Conservation (phyloP, 2,797 vertebrate species). For the Yasuhikotakia modesta region DNA sequence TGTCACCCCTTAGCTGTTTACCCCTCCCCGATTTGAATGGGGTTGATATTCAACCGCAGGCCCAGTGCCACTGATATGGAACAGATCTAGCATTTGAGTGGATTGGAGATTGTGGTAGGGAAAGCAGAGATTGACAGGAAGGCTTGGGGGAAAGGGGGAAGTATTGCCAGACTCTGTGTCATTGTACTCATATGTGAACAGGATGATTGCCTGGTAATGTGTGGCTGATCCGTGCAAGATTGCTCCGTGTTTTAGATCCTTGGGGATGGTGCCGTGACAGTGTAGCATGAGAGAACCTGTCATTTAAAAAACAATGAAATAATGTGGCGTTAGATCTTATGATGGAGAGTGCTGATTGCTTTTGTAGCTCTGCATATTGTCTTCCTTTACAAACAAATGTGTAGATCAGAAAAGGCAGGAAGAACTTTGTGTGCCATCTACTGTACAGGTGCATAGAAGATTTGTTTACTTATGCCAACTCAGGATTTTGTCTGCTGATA, state of each 20-base stretch:
- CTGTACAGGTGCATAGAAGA: background rate
- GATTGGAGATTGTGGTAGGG: constrained; percentile 56
- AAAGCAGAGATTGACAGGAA: constrained; percentile 56
- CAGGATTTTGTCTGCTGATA: background rate
- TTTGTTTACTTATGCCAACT: background rate
- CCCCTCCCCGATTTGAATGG: constrained; percentile 82
- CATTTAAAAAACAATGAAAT: constrained; percentile 56
- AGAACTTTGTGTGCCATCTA: background rate
- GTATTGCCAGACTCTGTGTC: constrained; percentile 70
- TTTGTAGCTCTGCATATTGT: constrained; percentile 25
- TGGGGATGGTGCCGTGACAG: constrained; percentile 53
- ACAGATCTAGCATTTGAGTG: constrained; percentile 75
- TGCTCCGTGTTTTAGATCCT: constrained; percentile 59
- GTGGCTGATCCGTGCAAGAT: constrained; percentile 70
- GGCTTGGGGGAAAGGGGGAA: constrained; percentile 45
- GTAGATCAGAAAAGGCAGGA: background rate
- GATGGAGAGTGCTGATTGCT: constrained; percentile 43
- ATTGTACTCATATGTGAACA: constrained; percentile 77
- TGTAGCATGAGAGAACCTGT: constrained; percentile 50
- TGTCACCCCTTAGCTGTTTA: constrained; percentile 97
- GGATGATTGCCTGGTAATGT: constrained; percentile 76
- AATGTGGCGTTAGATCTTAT: constrained; percentile 42
- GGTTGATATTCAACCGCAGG: constrained; percentile 80
- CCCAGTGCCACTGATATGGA: constrained; percentile 83
- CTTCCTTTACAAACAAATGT: constrained; percentile 21